These are phyloP conservation scores for Actenoides hombroni DNA, from an alignment of 2,113 vertebrate genomes.

Conservation along the genomic window DNA sequence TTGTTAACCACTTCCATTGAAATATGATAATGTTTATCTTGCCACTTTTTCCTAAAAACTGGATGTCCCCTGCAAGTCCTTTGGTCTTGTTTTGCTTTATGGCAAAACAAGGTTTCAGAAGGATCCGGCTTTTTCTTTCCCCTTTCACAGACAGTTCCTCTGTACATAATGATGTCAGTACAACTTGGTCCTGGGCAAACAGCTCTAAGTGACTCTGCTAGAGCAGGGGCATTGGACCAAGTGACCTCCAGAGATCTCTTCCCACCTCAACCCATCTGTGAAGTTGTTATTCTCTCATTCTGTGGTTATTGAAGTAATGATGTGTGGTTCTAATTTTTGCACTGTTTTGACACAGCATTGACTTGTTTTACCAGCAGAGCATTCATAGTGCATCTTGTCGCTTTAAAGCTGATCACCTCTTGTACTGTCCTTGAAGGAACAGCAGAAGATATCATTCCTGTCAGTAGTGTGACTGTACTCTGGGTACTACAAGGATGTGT, in stretches of 20 bases:
- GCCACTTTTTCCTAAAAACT: background rate
- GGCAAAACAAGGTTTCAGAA: background rate
- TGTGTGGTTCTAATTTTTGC: background rate
- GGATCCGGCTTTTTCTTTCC: background rate
- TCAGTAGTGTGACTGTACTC: background rate
- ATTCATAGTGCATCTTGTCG: accelerated
- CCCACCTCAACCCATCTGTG: background rate
- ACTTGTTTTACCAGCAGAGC: background rate
- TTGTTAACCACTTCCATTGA: background rate
- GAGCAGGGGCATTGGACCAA: background rate
- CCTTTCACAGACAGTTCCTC: background rate
- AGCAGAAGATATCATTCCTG: background rate
- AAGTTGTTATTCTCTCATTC: background rate
- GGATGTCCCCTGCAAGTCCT: background rate
- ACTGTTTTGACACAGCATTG: background rate
- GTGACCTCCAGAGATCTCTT: background rate
- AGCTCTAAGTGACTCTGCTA: background rate
- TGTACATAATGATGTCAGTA: background rate
- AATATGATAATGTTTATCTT: background rate
- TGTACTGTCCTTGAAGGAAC: background rate
- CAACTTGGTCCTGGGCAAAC: background rate
- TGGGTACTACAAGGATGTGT: background rate
- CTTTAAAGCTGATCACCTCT: background rate
- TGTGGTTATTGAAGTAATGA: background rate
- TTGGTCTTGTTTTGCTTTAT: background rate